Base-by-base conservation (phyloP, 1,140 invertebrate species). In the Metopolophium dirhodum region DNA sequence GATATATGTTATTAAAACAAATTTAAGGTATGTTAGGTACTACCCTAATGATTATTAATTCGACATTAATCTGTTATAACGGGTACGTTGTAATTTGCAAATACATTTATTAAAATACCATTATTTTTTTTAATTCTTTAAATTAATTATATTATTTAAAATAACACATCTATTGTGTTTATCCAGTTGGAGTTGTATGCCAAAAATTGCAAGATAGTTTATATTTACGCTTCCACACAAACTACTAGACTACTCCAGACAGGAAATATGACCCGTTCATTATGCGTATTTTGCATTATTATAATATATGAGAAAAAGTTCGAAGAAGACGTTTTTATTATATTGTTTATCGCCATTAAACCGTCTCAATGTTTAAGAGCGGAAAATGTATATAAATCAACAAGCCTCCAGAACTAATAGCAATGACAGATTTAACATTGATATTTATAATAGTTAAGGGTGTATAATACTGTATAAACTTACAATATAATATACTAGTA, bases 181-280 rank as follows among this genome's bases (percentile, higher is more conserved):
- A 30, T 91, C 20, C 90, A 26, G 8, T 49, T 30, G 45, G 45
- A 77, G 20, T 35, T 49, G 14, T 23, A 82, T 91, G 90, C 90
- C 90, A 91, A 91, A 35, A 82, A 14, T 26, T 23, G 41, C 30
- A 35, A 91, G 45, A 91, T 35, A 77, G 37, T 30, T 83, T 77
- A 68, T 77, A 82, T 20, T 47, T 23, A 82, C 41, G 41, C 41
- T 14, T 47, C 0, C n/a, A 91, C 41, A 91, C 54, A 91, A 77
- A 49, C 54, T 82, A 51, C 20, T 49, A 68, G 35, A 82, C 54
- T 82, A 37, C 8, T 49, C 68, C 47, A 83, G 90, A 92, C 90
- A 92, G 90, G 90, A 92, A 92, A 49, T 92, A 92, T 83, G 47
- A 92, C 68, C n/a, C 90, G 47, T 83, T 92, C 90, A 82, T 92